Evolutionary conservation across 2,797 vertebrate species (phyloP).

Genomic region (Sarcoramphus papa): DNA sequence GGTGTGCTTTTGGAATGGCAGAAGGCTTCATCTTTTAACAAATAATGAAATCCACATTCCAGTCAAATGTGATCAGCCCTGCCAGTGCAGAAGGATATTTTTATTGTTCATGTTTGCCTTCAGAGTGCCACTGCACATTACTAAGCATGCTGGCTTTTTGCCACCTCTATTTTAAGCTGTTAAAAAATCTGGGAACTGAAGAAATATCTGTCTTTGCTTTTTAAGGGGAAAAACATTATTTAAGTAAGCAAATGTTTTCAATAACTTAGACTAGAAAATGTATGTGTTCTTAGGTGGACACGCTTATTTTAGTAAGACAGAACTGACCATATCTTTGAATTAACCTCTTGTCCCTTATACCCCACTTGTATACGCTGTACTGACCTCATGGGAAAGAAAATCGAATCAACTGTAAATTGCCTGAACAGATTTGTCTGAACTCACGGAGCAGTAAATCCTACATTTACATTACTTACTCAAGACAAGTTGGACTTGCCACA

Average conservation of each 20-base stretch:
- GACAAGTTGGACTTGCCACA: neutral
- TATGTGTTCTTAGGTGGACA: neutral
- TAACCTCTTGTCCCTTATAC: neutral
- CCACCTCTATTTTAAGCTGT: slow-evolving; percentile 49
- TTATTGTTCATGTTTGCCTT: slow-evolving; percentile 5
- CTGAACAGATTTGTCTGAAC: slow-evolving; percentile 24
- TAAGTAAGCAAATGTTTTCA: slow-evolving; percentile 7
- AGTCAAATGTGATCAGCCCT: neutral
- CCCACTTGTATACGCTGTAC: neutral
- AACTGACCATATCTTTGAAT: slow-evolving; percentile 5
- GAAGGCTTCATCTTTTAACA: neutral
- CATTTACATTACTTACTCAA: slow-evolving; percentile 3
- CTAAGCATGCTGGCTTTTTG: neutral
- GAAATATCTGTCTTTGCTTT: slow-evolving; percentile 49
- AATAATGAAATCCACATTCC: slow-evolving; percentile 23
- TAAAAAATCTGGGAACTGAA: slow-evolving; percentile 19
- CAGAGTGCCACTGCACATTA: neutral
- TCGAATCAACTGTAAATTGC: slow-evolving; percentile 26
- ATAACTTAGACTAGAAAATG: slow-evolving; percentile 10
- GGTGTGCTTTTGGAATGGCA: neutral
- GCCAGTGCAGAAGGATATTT: neutral
- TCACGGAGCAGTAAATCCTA: neutral
- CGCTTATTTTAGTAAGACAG: neutral
- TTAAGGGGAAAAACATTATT: slow-evolving; percentile 27
- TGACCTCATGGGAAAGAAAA: slow-evolving; percentile 55